Conservation (phyloP, 2,888 invertebrate species). For the Holacanthella duospinosa region DNA sequence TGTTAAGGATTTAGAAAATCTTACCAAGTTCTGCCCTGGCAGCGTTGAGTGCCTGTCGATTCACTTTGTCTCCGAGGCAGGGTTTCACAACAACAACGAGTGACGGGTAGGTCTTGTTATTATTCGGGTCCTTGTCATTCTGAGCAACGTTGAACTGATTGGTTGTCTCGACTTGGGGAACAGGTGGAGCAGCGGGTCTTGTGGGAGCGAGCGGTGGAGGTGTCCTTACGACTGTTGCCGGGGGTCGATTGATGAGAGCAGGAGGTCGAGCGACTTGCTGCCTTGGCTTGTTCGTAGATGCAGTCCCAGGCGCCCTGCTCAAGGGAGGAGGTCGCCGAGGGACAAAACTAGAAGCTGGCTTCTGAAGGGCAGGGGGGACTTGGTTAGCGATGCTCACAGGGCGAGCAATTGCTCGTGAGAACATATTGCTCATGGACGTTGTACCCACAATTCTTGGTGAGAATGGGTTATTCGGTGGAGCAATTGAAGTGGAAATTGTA, state of each 20-base stretch:
- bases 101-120: constrained; percentile 66
- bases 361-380: too few species aligned
- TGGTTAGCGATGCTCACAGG: too few species aligned
- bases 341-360: too few species aligned
- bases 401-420: too few species aligned
- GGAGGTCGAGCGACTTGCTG: too few species aligned
- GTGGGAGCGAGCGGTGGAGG: neutral
- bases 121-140: neutral
- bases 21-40: constrained; percentile 44
- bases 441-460: too few species aligned
- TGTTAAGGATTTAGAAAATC: neutral
- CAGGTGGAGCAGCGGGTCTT: neutral
- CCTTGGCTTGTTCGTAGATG: neutral
- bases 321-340: too few species aligned
- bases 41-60: constrained; percentile 40
- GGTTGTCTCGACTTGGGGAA: neutral
- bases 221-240: neutral
- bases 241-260: neutral
- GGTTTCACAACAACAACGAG: constrained; percentile 73
- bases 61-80: constrained; percentile 56
- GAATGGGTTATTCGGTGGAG: too few species aligned
- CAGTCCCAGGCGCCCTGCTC: too few species aligned
- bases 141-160: neutral
- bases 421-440: too few species aligned
- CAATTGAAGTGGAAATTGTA: too few species aligned